Base-by-base conservation (phyloP, 1,140 invertebrate genomes). In the Drosophila ananassae region DNA sequence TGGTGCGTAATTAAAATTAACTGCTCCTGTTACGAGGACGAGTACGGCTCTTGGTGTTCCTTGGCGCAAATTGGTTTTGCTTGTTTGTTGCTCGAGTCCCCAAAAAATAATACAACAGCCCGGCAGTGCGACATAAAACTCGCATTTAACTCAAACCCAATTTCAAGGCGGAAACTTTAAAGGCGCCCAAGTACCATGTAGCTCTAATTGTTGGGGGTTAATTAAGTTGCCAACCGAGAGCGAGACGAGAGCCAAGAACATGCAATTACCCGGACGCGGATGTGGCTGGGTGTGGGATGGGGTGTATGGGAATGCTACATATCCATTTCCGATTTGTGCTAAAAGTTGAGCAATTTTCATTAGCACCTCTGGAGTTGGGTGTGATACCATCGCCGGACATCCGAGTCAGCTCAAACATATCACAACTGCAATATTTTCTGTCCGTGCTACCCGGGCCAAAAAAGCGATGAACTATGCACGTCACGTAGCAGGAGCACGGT, bases 1-100 rank as follows among this genome's bases (percentile, higher is more conserved):
- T 62, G 74, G 74, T 87, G 82, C 74, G 82, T 85, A 89, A 89
- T 87, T 87, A 87, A 87, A 89, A 87, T 89, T 89, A 87, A 87
- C 83, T 87, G 82, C 66, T 74, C 58, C 73, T 74, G 46, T 71
- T 72, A 58, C 62, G 58, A 39, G 55, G 48, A 64, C 63, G 34
- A 37, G 34, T 10, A 37, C 10, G 39, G 68, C 17, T 44, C 17
- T 13, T 44, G 17, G 17, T 44, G n/a, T 44, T 22, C 62, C 57
- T 62, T 73, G 66, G 54, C 62, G 73, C 82, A 85, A 85, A 85
- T 85, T 85, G 82, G 81, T 87, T 85, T 85, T 87, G 82, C 82
- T 82, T 85, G 81, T 83, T 75, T 75, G 72, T 72, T 28, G 25
- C 25, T 28, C 39, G 60, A 53, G 41, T 44, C 39, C 48, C 50